Evolutionary conservation across 2,113 vertebrate genomes (phyloP).

Genomic region (Corvus moneduloides): DNA sequence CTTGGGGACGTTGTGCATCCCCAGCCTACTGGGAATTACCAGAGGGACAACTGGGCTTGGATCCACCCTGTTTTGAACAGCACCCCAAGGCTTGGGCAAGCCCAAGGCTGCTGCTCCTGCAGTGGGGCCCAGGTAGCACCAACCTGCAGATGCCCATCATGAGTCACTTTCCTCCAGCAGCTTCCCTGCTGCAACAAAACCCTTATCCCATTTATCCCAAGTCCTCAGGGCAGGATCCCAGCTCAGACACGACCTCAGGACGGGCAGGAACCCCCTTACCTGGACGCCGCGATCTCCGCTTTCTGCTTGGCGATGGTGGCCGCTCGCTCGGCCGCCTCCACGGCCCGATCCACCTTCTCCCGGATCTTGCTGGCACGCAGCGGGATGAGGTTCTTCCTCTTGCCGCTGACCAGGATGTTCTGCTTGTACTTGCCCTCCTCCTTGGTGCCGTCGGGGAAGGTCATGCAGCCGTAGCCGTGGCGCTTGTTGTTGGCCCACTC

Average conservation of each 20-base stretch:
- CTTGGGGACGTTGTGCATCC: accelerated
- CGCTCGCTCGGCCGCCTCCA: conserved; percentile 90
- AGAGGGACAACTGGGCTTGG: neutral
- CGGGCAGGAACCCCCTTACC: conserved; percentile 57
- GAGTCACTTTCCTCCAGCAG: neutral
- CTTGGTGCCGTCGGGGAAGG: conserved; percentile 94
- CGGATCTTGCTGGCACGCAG: conserved; percentile 95
- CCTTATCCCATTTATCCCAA: neutral
- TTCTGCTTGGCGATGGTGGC: conserved; percentile 97
- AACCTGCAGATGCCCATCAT: accelerated
- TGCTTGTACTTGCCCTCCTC: conserved; percentile 99
- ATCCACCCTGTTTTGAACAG: neutral
- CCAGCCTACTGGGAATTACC: neutral
- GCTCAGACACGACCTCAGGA: neutral
- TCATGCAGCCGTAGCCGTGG: conserved; percentile 96
- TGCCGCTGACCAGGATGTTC: conserved; percentile 92
- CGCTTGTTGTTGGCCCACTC: conserved; percentile 94
- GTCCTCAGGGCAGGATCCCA: accelerated
- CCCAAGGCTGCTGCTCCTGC: accelerated
- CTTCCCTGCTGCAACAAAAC: accelerated
- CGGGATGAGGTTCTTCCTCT: conserved; percentile 96
- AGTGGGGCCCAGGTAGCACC: accelerated
- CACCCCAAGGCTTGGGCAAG: neutral
- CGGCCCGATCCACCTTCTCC: conserved; percentile 94
- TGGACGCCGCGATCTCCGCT: conserved; percentile 93